Base-by-base conservation (phyloP, 2,888 invertebrate species). In the Eupithecia pulchellata region DNA sequence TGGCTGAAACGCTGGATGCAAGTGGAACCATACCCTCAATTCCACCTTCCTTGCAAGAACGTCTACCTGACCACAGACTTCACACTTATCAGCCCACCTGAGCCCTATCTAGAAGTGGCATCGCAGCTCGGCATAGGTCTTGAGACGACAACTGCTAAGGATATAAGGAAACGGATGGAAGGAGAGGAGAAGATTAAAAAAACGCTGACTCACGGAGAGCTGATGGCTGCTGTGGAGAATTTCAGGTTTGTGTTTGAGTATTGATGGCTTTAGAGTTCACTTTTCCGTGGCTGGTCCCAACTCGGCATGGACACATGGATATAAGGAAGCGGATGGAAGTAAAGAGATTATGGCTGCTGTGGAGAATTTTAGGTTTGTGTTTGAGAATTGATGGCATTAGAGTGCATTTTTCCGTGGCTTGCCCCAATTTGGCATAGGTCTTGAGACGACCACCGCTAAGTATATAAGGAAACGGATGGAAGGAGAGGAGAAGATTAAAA, bases 21-120 rank as follows among this genome's bases (percentile, higher is more conserved):
- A 11, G 95, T 95, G 0, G 82, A 92, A 36, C 95, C 95, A 0
- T 91, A 95, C 64, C 76, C 91, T 0, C 95, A 96, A 36, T 96
- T 97, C 82, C 94, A 95, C 77, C 87, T 98, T 3, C 98, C 98
- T 0, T 94, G 95, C 14, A 95, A 96, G 34, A 98, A 98, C 89
- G 89, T 95, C 11, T 98, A 96, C 85, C 94, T 98, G 39, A 95
- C 97, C 0, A 95, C 95, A 1, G 95, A 98, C 86, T 98, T 98
- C 82, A 90, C 89, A 14, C 84, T 97, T 34, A 85, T 96, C 5
- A 86, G 95, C 0, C 87, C 95, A 0, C 86, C 93, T 0, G 83
- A 83, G 20, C 84, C 79, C 0, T 94, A 92, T 73, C 3, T 87
- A 0, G 87, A 89, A 2, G 79, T 80, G 0, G 92, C 93, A 0